Evolutionary conservation across 2,113 vertebrate genomes (phyloP).

Genomic region (Cinclus mexicanus): DNA sequence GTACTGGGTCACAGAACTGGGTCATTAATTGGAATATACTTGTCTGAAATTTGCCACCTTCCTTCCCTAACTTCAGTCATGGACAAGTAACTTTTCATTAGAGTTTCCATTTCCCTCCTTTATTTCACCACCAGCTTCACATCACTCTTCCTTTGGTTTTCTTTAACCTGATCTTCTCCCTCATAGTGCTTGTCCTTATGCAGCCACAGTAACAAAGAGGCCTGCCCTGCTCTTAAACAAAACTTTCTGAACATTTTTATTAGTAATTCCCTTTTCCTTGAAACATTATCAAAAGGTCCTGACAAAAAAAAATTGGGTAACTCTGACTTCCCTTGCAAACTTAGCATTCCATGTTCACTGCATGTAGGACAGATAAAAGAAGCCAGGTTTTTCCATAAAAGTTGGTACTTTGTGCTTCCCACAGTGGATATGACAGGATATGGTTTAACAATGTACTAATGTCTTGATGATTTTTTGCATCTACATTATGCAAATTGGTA

Average conservation of each 20-base stretch:
- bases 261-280: background rate
- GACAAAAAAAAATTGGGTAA: background rate
- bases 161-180: background rate
- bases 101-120: background rate
- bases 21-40: background rate
- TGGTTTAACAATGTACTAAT: background rate
- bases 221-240: background rate
- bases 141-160: background rate
- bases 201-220: background rate
- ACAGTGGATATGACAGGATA: background rate
- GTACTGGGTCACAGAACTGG: background rate
- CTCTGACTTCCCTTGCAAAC: background rate
- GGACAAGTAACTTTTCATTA: background rate
- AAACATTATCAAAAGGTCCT: background rate
- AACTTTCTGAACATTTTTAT: background rate
- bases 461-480: constrained; percentile 3
- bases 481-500: constrained; percentile 7
- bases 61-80: background rate
- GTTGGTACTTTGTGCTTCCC: background rate
- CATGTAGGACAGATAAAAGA: background rate
- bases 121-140: background rate
- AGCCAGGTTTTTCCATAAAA: background rate
- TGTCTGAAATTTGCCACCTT: background rate
- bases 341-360: background rate
- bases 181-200: background rate